A percentile compares a stretch with the other conserved stretches of the same genome.
Conservation (phyloP, 2,888 invertebrate species). For the Busseola fusca region DNA sequence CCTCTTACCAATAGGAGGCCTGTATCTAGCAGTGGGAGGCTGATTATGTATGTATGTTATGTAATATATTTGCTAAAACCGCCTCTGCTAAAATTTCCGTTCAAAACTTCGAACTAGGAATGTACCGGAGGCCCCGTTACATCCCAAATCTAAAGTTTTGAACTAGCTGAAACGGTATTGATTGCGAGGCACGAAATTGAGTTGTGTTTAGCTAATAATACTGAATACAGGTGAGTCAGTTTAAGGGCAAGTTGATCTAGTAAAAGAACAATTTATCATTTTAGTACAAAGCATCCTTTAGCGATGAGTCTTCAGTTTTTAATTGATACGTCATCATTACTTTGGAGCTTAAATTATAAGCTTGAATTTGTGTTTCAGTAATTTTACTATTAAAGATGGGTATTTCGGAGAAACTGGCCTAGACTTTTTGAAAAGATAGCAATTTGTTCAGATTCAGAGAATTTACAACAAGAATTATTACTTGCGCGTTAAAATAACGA, state of each 20-base stretch:
- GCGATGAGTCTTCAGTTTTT: conserved; percentile 28
- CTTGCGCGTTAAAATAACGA: not conserved
- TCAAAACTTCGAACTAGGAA: not conserved
- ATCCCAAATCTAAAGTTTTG: conserved; percentile 43
- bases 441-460: not conserved
- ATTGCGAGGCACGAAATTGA: conserved; percentile 65
- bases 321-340: conserved; percentile 40
- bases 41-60: too few relatives aligned
- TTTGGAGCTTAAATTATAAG: conserved; percentile 22
- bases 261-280: conserved; percentile 21
- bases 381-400: conserved; percentile 3
- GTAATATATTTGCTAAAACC: not conserved
- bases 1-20: too few relatives aligned
- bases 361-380: conserved; percentile 3
- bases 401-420: not conserved
- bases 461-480: not conserved
- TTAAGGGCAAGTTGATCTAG: conserved; percentile 32
- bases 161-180: conserved; percentile 68
- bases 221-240: conserved; percentile 31
- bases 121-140: not conserved
- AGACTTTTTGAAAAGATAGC: not conserved
- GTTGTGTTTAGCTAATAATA: conserved; percentile 59
- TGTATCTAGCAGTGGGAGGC: too few relatives aligned
- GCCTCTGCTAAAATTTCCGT: not conserved
- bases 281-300: conserved; percentile 2